Conservation (phyloP, 2,888 invertebrate genomes). For the Eumerus sabulonum region DNA sequence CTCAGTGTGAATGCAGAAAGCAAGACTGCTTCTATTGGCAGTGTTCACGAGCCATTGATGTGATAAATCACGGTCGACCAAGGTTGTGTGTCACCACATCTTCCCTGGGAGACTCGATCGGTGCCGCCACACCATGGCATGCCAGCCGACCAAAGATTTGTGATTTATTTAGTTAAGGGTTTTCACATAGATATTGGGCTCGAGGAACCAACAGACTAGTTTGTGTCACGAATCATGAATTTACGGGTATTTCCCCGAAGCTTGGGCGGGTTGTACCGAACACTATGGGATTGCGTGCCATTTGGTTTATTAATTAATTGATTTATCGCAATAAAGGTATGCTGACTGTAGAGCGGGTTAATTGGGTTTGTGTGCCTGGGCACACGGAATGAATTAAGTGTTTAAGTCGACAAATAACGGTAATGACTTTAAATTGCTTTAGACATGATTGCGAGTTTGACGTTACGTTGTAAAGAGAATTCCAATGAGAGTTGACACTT, state of each 20-base stretch:
- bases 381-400: slow-evolving; percentile 52
- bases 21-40: slow-evolving; percentile 23
- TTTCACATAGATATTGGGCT: slow-evolving; percentile 11
- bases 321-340: slow-evolving; percentile 42
- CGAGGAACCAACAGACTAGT: slow-evolving; percentile 17
- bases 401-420: slow-evolving; percentile 49
- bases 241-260: slow-evolving; percentile 33
- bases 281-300: slow-evolving; percentile 43
- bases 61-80: slow-evolving; percentile 47
- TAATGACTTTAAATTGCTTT: slow-evolving; percentile 39
- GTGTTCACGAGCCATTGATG: slow-evolving; percentile 24
- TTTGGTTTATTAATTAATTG: slow-evolving; percentile 62
- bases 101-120: slow-evolving; percentile 18
- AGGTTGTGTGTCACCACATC: slow-evolving; percentile 44
- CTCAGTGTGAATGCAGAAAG: slow-evolving; percentile 26
- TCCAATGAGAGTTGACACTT: too few species aligned
- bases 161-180: slow-evolving; percentile 30
- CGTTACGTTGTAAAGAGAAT: too few species aligned
- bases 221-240: slow-evolving; percentile 19
- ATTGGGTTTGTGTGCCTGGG: slow-evolving; percentile 5
- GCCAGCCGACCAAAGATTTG: not conserved
- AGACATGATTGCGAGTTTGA: too few species aligned
- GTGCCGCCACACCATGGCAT: not conserved
- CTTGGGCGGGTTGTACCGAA: slow-evolving; percentile 25
- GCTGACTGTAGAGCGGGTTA: not conserved